Evolutionary conservation across 2,113 vertebrate species (phyloP), one percentile per base, ranked within the genome.

Genomic region (Dicaeum eximium): DNA sequence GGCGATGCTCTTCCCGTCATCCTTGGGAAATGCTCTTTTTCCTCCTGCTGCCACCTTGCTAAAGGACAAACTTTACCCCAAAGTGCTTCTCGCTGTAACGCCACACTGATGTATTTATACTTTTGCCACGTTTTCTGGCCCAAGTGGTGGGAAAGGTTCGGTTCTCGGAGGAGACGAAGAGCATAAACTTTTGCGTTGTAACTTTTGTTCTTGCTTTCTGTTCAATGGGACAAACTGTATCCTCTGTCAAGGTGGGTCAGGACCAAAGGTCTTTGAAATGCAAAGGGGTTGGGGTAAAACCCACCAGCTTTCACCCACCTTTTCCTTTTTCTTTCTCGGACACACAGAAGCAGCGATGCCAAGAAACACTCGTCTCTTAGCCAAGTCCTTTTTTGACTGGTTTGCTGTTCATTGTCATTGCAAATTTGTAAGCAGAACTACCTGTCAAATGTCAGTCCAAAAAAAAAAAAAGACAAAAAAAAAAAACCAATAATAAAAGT

Each of bases 361-460:
- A 95, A 96, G 93, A 96, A 95, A 88, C 70, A 9, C 85, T 95
- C 56, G 62, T 97, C 97, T 97, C 92, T 90, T 91, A 62, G 53
- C 78, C 75, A 88, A 86, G 73, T 91, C 88, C 73, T 83, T 95
- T 95, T 64, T 73, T 15, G 38, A 88, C 93, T 95, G 90, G 80
- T 96, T 97, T 97, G 95, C 95, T 97, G 92, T 98, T 96, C 64
- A 42, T 92, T 94, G 95, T 97, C 97, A 94, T 97, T 97, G 88
- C 97, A 93, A 92, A 97, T 97, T 74, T 97, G 95, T 98, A 93
- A 97, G 94, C 97, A 96, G 96, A 96, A 83, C 98, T 98, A 98
- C 97, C 97, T 98, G 97, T 98, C 97, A 97, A 96, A 96, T 92
- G 96, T 97, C 93, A 97, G 96, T 97, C 97, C 97, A 97, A 97